Conservation (phyloP, 2,113 vertebrate genomes). For the Triplophysa dalaica region DNA sequence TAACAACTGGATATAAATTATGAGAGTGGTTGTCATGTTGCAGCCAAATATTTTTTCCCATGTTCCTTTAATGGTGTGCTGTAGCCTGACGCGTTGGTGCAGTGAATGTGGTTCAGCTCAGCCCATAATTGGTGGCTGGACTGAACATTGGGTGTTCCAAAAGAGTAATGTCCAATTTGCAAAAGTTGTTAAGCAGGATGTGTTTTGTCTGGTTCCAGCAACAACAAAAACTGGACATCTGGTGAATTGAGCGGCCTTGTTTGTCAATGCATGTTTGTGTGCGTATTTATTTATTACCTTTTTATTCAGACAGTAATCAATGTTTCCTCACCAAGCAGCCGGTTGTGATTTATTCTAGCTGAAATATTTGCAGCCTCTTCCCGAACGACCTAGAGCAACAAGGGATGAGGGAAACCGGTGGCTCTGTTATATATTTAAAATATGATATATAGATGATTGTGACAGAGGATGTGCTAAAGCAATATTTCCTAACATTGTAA, state of each 20-base stretch:
- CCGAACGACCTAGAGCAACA: constrained; percentile 57
- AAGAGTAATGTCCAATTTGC: constrained; percentile 74
- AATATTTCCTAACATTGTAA: constrained; percentile 60
- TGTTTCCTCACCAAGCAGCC: constrained; percentile 62
- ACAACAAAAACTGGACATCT: constrained; percentile 53
- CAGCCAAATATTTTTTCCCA: constrained; percentile 75
- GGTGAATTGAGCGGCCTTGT: neutral
- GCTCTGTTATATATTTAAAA: constrained; percentile 22
- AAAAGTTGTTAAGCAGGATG: constrained; percentile 68
- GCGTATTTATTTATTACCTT: neutral
- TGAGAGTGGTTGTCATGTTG: constrained; percentile 63
- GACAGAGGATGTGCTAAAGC: constrained; percentile 65
- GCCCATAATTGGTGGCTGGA: constrained; percentile 73
- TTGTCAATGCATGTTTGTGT: constrained; percentile 35
- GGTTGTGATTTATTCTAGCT: constrained; percentile 38
- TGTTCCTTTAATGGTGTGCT: constrained; percentile 75
- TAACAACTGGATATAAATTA: constrained; percentile 72
- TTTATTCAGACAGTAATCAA: neutral
- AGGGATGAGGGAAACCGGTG: neutral
- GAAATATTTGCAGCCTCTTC: constrained; percentile 38
- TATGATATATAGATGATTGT: constrained; percentile 58
- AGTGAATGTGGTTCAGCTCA: constrained; percentile 70
- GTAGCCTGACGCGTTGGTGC: constrained; percentile 67
- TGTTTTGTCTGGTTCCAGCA: constrained; percentile 61
- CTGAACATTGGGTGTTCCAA: constrained; percentile 68